phyloP scores from a whole-genome alignment of 2,888 invertebrate genomes.

The Marasmarcha lunaedactyla region DNA sequence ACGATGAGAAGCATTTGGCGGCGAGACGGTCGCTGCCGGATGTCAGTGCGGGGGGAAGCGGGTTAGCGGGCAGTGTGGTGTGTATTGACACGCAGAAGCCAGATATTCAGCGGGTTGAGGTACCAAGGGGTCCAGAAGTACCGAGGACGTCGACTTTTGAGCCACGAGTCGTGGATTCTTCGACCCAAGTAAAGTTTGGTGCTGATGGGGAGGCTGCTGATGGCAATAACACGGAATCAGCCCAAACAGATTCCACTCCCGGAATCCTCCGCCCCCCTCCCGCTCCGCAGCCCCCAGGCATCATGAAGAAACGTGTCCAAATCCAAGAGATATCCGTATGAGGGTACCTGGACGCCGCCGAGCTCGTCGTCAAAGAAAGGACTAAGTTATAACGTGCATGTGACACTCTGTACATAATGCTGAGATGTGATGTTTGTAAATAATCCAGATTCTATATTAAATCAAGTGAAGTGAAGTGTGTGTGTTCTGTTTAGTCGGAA shows the following conservation, averaged over 20 bases:
- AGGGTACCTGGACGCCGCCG: constrained; percentile 56
- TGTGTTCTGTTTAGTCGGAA: background rate
- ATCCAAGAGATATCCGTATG: constrained; percentile 94
- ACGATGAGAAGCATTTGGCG: constrained; percentile 71
- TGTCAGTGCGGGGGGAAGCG: constrained; percentile 71
- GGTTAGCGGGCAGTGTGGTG: constrained; percentile 69
- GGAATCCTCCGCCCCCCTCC: constrained; percentile 61
- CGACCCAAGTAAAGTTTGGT: constrained; percentile 63
- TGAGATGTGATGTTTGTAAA: constrained; percentile 18
- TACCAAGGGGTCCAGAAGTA: constrained; percentile 26
- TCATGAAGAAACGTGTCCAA: constrained; percentile 90
- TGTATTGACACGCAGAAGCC: constrained; percentile 65
- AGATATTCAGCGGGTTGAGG: constrained; percentile 60
- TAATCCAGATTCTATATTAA: constrained; percentile 10
- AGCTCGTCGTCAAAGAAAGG: constrained; percentile 55
- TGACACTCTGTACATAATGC: constrained; percentile 18
- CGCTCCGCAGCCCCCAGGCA: constrained; percentile 76
- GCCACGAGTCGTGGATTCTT: constrained; percentile 61
- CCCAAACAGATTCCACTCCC: constrained; percentile 49
- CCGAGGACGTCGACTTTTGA: constrained; percentile 63
- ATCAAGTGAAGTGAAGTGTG: constrained; percentile 6
- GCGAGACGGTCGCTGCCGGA: constrained; percentile 72
- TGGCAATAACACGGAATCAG: constrained; percentile 48
- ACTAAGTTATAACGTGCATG: constrained; percentile 53
- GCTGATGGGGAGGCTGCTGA: constrained; percentile 50